These are phyloP conservation scores for Scaptomyza pallida DNA, from an alignment of 1,140 invertebrate genomes.

Conservation along the genomic window DNA sequence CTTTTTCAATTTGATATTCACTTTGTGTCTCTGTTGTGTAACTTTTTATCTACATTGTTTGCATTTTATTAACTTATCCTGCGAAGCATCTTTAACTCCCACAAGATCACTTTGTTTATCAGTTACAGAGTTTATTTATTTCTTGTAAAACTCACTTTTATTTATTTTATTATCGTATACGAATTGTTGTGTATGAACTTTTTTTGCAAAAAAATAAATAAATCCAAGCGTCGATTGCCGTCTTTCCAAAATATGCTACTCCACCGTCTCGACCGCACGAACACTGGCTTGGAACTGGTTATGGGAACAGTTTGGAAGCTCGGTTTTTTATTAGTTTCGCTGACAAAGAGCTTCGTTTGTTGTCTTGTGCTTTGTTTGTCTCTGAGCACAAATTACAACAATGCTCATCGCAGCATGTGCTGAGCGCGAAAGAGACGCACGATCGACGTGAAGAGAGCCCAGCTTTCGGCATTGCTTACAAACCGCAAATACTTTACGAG, in stretches of 20 bases:
- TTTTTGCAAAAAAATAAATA: constrained; percentile 19
- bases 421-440: constrained; percentile 37
- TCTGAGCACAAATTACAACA: constrained; percentile 62
- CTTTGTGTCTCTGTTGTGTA: constrained; percentile 2
- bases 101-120: not conserved
- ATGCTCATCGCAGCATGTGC: constrained; percentile 10
- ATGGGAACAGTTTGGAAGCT: constrained; percentile 70
- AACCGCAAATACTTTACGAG: constrained; percentile 70
- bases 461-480: constrained; percentile 49
- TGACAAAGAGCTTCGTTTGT: constrained; percentile 78
- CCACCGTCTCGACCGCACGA: constrained; percentile 58
- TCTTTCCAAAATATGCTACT: constrained; percentile 11
- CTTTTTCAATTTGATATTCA: constrained; percentile 54
- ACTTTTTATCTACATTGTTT: not conserved
- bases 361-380: constrained; percentile 23
- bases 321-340: constrained; percentile 81
- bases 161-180: constrained; percentile 1
- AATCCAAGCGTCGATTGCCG: constrained; percentile 7
- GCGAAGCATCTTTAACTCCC: not conserved
- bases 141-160: constrained; percentile 30
- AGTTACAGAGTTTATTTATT: not conserved
- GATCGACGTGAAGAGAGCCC: constrained; percentile 14
- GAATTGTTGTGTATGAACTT: constrained; percentile 13
- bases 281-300: constrained; percentile 67
- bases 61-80: constrained; percentile 11